Conservation (phyloP, 2,113 vertebrate species). For the Stercorarius parasiticus region DNA sequence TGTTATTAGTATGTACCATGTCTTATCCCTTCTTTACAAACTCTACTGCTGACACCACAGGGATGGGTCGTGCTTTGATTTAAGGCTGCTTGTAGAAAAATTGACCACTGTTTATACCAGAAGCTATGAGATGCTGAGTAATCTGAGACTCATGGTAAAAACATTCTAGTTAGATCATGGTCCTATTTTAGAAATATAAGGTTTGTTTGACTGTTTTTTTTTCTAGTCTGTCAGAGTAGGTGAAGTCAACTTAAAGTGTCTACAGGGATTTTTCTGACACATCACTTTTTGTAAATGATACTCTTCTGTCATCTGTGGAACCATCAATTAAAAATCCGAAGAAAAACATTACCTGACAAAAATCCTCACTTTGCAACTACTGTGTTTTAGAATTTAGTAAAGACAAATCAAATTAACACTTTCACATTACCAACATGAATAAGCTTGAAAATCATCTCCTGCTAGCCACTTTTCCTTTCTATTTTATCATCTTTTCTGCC, state of each 20-base stretch:
- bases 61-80: not conserved
- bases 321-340: not conserved
- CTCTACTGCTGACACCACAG: rapidly evolving
- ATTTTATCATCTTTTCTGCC: not conserved
- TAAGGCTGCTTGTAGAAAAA: not conserved
- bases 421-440: not conserved
- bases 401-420: not conserved
- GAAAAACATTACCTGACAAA: not conserved
- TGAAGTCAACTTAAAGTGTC: not conserved
- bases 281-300: not conserved
- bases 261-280: not conserved
- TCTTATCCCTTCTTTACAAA: not conserved
- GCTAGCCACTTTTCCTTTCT: not conserved
- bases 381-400: not conserved
- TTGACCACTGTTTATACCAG: not conserved
- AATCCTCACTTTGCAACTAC: not conserved
- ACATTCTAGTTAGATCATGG: not conserved
- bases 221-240: not conserved
- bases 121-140: not conserved
- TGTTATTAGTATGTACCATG: not conserved
- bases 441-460: not conserved
- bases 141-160: not conserved
- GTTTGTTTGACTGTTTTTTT: not conserved
- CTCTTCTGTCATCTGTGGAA: not conserved
- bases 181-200: not conserved